Conservation (phyloP, 2,113 vertebrate species). For the Chionis minor region DNA sequence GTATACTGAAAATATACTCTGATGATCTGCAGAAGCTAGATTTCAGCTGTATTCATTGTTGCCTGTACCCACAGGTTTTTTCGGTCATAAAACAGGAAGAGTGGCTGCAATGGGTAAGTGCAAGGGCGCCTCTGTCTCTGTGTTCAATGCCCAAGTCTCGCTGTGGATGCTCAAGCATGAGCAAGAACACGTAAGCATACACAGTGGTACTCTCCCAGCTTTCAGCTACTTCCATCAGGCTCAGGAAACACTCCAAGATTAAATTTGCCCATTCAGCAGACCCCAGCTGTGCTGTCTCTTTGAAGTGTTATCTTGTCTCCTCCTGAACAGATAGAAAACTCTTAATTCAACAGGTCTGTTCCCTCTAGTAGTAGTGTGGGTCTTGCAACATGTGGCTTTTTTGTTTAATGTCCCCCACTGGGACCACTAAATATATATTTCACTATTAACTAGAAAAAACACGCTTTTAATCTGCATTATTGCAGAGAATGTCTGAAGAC, state of each 20-base stretch:
- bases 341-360: not conserved
- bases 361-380: not conserved
- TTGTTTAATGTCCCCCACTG: not conserved
- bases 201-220: not conserved
- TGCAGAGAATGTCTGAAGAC: not conserved
- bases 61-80: not conserved
- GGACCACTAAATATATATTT: not conserved
- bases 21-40: not conserved
- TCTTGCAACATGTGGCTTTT: not conserved
- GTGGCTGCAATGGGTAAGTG: not conserved
- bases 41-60: not conserved
- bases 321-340: not conserved
- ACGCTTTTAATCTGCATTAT: not conserved
- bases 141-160: not conserved
- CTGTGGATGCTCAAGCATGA: not conserved
- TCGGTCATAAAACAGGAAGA: not conserved
- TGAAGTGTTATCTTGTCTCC: not conserved
- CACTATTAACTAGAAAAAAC: not conserved
- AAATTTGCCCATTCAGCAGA: not conserved
- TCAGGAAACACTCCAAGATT: not conserved
- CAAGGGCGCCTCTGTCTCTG: not conserved
- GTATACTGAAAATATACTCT: not conserved
- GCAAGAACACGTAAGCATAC: not conserved
- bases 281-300: not conserved
- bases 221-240: not conserved